Evolutionary conservation across 92 coral and sea anemone species (phyloP), one percentile per base, ranked within the genome.

Genomic region (Siderastrea radians): DNA sequence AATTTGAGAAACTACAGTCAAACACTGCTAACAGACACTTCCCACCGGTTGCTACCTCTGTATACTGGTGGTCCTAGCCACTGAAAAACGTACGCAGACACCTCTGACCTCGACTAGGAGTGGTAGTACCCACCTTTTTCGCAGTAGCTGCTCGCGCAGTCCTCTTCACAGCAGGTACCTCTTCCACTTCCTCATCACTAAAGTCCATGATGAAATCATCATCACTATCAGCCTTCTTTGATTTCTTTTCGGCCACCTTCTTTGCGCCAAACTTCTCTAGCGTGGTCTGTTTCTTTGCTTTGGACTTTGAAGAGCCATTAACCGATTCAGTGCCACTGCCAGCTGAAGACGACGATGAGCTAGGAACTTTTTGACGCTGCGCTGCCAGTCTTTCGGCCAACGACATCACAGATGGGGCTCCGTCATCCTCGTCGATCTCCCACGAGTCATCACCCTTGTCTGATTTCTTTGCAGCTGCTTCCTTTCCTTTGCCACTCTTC

Each of bases 311-410:
- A 55, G 70, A 69, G 43, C 89, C 51, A 53, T 49, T n/a, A 14
- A 44, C 38, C 8, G 93, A 70, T 17, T 72, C 87, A 50, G 90
- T 58, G 38, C 80, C 73, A 49, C 88, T 86, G 7, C 87, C 68
- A 17, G 72, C 74, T 2, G 92, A 68, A 13, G 94, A 92, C 3
- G 95, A 93, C 4, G 80, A 82, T 47, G 91, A 91, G 54, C 90
- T 88, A 3, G 84, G 75, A 7, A 79, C 72, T 45, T 86, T 88
- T 2, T 81, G 77, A 44, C 95, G 90, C 91, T 93, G 88, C 52
- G 92, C 93, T 74, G 94, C 94, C 78, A 95, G 75, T 47, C 98
- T 87, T 9, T 93, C 96, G 7, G 93, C 84, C 68, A 95, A 76
- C 2, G 98, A 86, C 89, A 70, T 63, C 38, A 82, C 78, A 13